These are phyloP conservation scores for Leptatherina wallacei DNA, from an alignment of 2,797 vertebrate species.

Conservation along the genomic window DNA sequence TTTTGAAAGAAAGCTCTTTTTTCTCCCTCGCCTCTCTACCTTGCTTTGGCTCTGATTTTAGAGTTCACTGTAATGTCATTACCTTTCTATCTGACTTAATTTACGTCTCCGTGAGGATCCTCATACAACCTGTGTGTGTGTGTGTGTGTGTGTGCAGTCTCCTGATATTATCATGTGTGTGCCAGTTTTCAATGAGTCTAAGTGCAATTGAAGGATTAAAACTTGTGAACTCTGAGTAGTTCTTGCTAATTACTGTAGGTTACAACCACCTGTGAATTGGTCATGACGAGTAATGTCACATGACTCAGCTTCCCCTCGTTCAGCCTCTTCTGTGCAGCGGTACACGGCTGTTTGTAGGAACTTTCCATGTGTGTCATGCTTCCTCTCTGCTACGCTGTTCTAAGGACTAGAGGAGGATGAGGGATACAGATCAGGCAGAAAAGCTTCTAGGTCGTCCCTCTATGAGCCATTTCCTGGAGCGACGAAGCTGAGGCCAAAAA, in stretches of 20 bases:
- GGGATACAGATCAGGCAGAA: conserved; percentile 57
- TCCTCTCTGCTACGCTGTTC: conserved; percentile 63
- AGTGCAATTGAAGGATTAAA: conserved; percentile 5
- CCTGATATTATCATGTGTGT: neutral
- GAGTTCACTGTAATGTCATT: conserved; percentile 27
- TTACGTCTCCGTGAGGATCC: conserved; percentile 13
- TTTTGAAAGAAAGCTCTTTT: neutral
- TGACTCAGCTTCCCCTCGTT: conserved; percentile 30
- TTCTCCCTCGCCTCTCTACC: conserved; percentile 1
- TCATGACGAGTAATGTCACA: conserved; percentile 29
- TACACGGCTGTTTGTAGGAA: conserved; percentile 66
- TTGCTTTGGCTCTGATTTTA: conserved; percentile 23
- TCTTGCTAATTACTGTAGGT: neutral
- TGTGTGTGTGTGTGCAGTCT: neutral
- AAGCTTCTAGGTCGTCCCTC: conserved; percentile 46
- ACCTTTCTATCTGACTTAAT: conserved; percentile 2
- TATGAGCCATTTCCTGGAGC: conserved; percentile 60
- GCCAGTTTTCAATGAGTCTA: neutral
- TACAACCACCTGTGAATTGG: conserved; percentile 39
- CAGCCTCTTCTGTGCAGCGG: conserved; percentile 15
- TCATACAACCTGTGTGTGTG: neutral
- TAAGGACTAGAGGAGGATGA: conserved; percentile 51
- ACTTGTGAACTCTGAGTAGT: neutral
- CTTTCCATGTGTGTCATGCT: conserved; percentile 74
- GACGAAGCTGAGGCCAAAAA: conserved; percentile 47